phyloP scores from a whole-genome alignment of 1,140 invertebrate species.

The Diorhabda carinulata region DNA sequence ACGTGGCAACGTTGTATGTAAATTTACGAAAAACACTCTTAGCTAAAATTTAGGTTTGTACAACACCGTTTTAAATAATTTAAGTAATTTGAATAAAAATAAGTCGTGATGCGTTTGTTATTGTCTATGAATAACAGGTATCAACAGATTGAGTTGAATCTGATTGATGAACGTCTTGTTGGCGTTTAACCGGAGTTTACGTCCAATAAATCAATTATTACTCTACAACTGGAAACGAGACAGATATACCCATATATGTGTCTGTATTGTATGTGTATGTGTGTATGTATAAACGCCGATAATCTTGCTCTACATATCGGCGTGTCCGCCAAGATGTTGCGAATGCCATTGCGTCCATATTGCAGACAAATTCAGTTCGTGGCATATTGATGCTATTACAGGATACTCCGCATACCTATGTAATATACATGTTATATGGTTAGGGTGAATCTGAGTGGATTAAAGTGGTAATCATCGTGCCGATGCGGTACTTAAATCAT shows the following conservation, averaged over 20 bases:
- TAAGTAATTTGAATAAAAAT: too few relatives aligned
- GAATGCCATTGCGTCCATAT: neutral
- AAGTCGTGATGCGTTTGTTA: too few relatives aligned
- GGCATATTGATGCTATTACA: neutral
- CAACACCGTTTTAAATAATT: too few relatives aligned
- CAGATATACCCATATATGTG: neutral
- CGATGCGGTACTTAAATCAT: too few relatives aligned
- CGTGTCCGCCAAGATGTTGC: conserved; percentile 2
- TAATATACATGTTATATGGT: neutral
- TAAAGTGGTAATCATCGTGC: too few relatives aligned
- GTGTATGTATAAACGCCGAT: neutral
- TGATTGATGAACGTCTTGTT: conserved; percentile 6
- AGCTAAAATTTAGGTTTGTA: too few relatives aligned
- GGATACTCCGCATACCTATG: neutral
- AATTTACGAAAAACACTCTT: too few relatives aligned
- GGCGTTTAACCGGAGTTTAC: conserved; percentile 6
- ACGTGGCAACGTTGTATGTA: too few relatives aligned
- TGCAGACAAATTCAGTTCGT: conserved; percentile 2
- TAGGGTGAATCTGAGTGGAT: too few relatives aligned
- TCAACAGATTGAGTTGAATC: conserved; percentile 1
- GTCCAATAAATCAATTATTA: conserved; percentile 7
- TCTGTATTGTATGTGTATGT: neutral
- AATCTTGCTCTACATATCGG: conserved; percentile 10
- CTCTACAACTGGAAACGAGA: neutral
- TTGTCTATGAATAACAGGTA: neutral